Evolutionary conservation across 2,888 invertebrate genomes (phyloP), one percentile per base, ranked within the genome.

Genomic region (Mimumesa dahlbomi): DNA sequence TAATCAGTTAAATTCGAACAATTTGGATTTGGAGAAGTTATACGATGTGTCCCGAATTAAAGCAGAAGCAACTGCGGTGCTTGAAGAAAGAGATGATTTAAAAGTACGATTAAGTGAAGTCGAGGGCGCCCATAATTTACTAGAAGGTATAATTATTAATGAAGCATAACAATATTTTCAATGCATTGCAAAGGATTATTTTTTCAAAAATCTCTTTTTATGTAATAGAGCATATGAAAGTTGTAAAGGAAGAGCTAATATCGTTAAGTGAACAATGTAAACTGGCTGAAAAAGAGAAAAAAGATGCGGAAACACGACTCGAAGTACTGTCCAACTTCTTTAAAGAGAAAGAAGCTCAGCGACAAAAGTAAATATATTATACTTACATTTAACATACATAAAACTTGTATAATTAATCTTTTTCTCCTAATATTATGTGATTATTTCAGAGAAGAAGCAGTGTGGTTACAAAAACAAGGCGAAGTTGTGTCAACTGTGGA

Each of bases 291-390:
- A 93, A 93, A 73, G 94, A 94, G 62, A 94, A 93, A 82, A 91
- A 92, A 83, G 97, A 97, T 87, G 94, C 96, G 0, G 92, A 94
- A 80, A 97, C 96, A 0, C 93, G 95, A 81, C 91, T 97, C 1
- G 95, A 96, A 85, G 97, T 97, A 0, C 91, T 98, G 38, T 94
- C 95, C 0, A 94, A 94, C 85, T 97, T 97, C 89, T 97, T 97
- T 90, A 96, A 97, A 84, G 96, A 97, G 75, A 94, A 96, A 82
- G 97, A 97, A 89, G 92, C 94, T 11, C 95, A 97, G 89, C 91
- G 97, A 48, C 93, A 97, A 90, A 97, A 96, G 95, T 97, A 91
- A 19, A n/a, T 34, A 36, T 43, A 29, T 57, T 3, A 36, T 6
- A 21, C 22, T 38, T 62, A 16, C 3, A 4, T 14, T 19, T 34